These are phyloP conservation scores for Myoxocephalus aenaeus DNA, from an alignment of 2,797 vertebrate genomes.

Conservation along the genomic window DNA sequence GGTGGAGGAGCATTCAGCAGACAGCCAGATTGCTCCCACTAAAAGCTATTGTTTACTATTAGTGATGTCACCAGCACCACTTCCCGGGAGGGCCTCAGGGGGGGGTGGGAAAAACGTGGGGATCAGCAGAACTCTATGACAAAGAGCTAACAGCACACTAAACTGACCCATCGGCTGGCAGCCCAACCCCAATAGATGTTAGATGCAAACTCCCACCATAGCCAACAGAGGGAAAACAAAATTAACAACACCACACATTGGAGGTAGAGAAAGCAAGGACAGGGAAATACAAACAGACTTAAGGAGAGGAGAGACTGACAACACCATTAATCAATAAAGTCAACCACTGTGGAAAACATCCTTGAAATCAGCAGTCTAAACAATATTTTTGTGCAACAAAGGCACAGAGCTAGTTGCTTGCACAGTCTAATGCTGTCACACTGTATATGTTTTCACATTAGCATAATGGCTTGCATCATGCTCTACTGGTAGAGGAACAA, in stretches of 20 bases:
- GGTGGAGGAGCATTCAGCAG: slow-evolving; percentile 30
- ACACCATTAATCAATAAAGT: slow-evolving; percentile 38
- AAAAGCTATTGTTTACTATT: slow-evolving; percentile 80
- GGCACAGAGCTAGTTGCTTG: background rate
- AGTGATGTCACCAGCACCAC: slow-evolving; percentile 82
- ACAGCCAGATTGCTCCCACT: slow-evolving; percentile 55
- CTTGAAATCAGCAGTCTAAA: slow-evolving; percentile 14
- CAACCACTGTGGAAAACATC: slow-evolving; percentile 29
- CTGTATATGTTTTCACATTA: background rate
- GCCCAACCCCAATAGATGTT: slow-evolving; percentile 66
- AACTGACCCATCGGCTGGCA: slow-evolving; percentile 73
- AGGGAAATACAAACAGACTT: slow-evolving; percentile 24
- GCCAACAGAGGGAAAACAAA: slow-evolving; percentile 65
- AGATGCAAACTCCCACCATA: slow-evolving; percentile 51
- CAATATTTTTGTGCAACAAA: slow-evolving; percentile 16
- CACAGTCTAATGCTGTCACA: background rate
- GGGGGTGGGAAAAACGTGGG: slow-evolving; percentile 70
- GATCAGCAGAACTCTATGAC: slow-evolving; percentile 83
- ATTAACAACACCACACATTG: slow-evolving; percentile 42
- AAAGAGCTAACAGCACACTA: slow-evolving; percentile 79
- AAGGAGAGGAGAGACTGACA: slow-evolving; percentile 9
- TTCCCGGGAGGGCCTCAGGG: slow-evolving; percentile 80
- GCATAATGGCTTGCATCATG: background rate
- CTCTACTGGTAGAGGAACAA: slow-evolving; percentile 1
- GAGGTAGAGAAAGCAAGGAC: slow-evolving; percentile 16